These are phyloP conservation scores for Umimayanthus kanabou DNA, from an alignment of 92 coral and sea anemone genomes.

Conservation along the genomic window DNA sequence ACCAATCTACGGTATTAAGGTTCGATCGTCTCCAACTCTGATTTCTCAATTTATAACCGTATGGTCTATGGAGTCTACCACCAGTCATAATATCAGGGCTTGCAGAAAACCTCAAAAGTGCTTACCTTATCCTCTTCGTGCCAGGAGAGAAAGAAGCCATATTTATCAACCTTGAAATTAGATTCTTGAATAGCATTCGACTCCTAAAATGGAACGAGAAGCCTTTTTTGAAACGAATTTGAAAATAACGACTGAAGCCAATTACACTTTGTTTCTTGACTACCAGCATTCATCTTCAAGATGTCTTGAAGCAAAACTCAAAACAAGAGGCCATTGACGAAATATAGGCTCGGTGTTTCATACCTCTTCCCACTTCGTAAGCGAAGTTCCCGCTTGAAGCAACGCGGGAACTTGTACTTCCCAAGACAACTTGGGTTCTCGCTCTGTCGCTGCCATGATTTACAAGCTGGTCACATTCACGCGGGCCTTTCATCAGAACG, in stretches of 20 bases:
- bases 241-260: conserved; percentile 32
- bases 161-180: conserved; percentile 78
- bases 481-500: conserved; percentile 5
- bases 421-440: conserved; percentile 78
- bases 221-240: conserved; percentile 4
- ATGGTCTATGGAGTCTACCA: too few relatives aligned
- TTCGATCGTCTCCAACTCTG: too few relatives aligned
- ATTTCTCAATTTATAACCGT: too few relatives aligned
- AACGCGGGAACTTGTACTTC: conserved; percentile 78
- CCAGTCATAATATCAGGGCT: not conserved
- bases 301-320: conserved; percentile 13
- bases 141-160: conserved; percentile 94
- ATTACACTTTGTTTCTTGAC: not conserved
- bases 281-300: conserved; percentile 2
- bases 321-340: not conserved
- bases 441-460: conserved; percentile 15
- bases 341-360: conserved; percentile 5
- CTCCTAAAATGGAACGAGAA: conserved; percentile 69
- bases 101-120: not conserved
- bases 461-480: conserved; percentile 28
- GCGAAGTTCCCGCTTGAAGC: conserved; percentile 79
- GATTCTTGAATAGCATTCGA: conserved; percentile 62
- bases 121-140: conserved; percentile 89
- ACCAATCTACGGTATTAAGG: not conserved
- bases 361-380: conserved; percentile 99